Percentiles rank a stretch among this genome's conserved stretches.
These are phyloP conservation scores for Drosophila mojavensis DNA, from an alignment of 1,140 invertebrate genomes.

Conservation along the genomic window DNA sequence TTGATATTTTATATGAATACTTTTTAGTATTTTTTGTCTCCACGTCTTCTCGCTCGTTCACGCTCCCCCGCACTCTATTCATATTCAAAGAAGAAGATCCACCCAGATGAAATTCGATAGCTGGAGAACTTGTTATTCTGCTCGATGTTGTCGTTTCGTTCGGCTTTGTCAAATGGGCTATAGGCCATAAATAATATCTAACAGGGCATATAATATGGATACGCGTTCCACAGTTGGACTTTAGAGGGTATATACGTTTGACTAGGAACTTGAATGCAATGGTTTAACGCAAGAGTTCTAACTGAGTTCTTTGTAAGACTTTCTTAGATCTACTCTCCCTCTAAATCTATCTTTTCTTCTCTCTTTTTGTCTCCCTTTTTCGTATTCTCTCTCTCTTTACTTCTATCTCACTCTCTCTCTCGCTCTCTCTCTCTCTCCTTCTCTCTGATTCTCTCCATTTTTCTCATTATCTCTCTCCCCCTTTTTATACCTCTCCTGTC, in stretches of 20 bases:
- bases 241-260: neutral
- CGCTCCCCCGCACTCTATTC: neutral
- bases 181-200: slow-evolving; percentile 45
- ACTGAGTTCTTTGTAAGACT: no score
- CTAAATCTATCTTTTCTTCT: no score
- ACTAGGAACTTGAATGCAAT: no score
- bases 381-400: no score
- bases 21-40: neutral
- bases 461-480: no score
- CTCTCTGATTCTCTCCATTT: no score
- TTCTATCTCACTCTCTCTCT: no score
- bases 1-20: slow-evolving; percentile 53
- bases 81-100: neutral
- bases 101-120: slow-evolving; percentile 4
- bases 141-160: slow-evolving; percentile 20
- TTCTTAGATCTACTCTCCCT: no score
- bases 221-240: neutral
- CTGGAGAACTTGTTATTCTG: neutral
- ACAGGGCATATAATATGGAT: slow-evolving; percentile 41
- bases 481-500: no score
- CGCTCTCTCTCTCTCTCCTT: no score
- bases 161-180: slow-evolving; percentile 24
- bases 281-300: no score
- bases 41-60: neutral
- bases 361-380: no score